Percentiles rank a stretch among this genome's conserved stretches.
Evolutionary conservation across 37 sponge, comb jelly and placozoan species (phyloP).

Genomic region (Halisarca cf. caerulea): DNA sequence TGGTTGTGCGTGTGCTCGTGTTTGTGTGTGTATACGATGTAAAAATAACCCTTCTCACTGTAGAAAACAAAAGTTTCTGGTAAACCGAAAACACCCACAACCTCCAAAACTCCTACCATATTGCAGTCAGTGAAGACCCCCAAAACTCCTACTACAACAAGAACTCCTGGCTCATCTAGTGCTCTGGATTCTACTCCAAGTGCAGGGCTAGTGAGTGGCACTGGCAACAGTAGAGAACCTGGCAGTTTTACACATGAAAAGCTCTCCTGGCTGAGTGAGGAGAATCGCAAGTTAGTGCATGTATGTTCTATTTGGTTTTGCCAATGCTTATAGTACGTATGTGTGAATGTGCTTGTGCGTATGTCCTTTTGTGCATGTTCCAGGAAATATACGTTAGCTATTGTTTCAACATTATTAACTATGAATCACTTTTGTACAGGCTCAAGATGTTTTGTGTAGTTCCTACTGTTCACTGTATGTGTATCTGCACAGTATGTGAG

Average conservation of each 20-base stretch:
- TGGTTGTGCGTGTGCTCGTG: no score
- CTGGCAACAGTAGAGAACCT: not conserved
- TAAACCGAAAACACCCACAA: not conserved
- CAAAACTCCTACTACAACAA: not conserved
- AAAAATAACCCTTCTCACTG: no score
- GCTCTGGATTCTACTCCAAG: not conserved
- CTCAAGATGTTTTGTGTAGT: no score
- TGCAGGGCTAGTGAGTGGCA: not conserved
- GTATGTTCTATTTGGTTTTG: no score
- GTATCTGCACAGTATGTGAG: no score
- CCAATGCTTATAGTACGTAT: not conserved
- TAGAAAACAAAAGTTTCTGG: not conserved
- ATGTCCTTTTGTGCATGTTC: not conserved
- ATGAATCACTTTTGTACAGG: no score
- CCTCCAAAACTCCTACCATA: not conserved
- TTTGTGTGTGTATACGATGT: no score
- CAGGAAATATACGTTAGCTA: slow-evolving; percentile 30
- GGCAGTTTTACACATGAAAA: slow-evolving; percentile 5
- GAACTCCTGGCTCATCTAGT: not conserved
- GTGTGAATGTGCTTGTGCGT: not conserved
- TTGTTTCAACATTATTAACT: no score
- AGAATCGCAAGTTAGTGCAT: slow-evolving; percentile 13
- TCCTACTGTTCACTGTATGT: no score
- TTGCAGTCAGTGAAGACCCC: not conserved
- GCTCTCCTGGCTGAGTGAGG: slow-evolving; percentile 8